Evolutionary conservation across 2,797 vertebrate genomes (phyloP), one percentile per base, ranked within the genome.

Genomic region (Acipenser ruthenus): DNA sequence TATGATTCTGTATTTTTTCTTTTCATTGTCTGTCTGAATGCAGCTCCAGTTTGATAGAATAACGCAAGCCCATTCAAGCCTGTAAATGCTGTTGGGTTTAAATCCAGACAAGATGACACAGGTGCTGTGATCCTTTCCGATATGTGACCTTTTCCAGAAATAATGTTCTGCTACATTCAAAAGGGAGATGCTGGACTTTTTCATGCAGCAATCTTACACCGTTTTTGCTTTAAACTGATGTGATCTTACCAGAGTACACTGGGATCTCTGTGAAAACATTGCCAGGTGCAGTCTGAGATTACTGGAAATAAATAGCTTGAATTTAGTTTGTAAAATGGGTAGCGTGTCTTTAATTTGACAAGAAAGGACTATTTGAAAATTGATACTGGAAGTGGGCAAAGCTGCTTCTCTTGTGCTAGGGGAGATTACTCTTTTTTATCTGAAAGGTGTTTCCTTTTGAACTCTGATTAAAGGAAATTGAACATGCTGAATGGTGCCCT

Each of bases 391-490:
- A 82, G 81, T 74, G 82, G 84, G 75, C 79, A 76, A 70, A 70
- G 73, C 76, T 78, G 75, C 23, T 58, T 58, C 13, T 58, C 55
- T 58, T 58, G 55, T 77, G 60, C 74, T 67, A 73, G 70, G 76
- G 77, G 72, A 63, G 70, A 58, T 66, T 74, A 60, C 52, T 70
- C 23, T 37, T 3, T 76, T 82, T 81, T 80, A 81, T 86, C 80
- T 81, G 66, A 83, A 86, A 87, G 85, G 79, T 88, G 84, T 89
- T 90, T 90, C 91, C 89, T 86, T 79, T 72, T 87, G 79, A 76
- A 80, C 79, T 79, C 59, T 79, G 60, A 71, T 79, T 81, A 82
- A 76, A 77, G 87, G 87, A 90, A 90, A 86, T 82, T 79, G 71
- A 75, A 78, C 84, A 78, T 71, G 72, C 83, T 74, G 78, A 80